Percentiles rank a stretch among this genome's conserved stretches.
Conservation (phyloP, 2,113 vertebrate species). For the Platichthys flesus region DNA sequence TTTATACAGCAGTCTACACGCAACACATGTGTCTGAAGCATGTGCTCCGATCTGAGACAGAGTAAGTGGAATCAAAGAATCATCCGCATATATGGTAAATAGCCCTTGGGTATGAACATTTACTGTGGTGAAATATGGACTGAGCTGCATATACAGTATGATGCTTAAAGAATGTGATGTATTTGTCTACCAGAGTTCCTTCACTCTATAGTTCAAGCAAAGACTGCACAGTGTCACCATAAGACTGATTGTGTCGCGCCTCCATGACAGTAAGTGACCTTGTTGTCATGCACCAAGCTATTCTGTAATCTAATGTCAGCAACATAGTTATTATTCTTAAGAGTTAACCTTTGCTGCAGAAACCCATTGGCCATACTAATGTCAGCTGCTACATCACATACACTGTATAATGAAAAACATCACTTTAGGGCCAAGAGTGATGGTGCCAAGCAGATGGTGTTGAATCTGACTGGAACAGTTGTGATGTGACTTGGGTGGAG, state of each 20-base stretch:
- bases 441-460: constrained; percentile 4
- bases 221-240: not conserved
- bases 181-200: not conserved
- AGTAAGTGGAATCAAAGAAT: not conserved
- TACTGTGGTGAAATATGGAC: not conserved
- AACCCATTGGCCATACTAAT: not conserved
- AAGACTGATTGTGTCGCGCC: not conserved
- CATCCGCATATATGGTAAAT: not conserved
- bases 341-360: not conserved
- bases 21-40: not conserved
- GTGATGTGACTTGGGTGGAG: not conserved
- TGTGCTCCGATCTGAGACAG: not conserved
- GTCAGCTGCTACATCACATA: constrained; percentile 5
- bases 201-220: not conserved
- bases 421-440: not conserved
- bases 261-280: not conserved
- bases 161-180: not conserved
- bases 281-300: not conserved
- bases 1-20: not conserved
- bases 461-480: not conserved
- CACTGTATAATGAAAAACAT: constrained; percentile 1
- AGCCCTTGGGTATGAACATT: not conserved
- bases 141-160: not conserved
- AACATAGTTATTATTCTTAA: not conserved
- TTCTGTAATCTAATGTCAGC: not conserved